Evolutionary conservation across 2,797 vertebrate genomes (phyloP).

Genomic region (Acropternis orthonyx): DNA sequence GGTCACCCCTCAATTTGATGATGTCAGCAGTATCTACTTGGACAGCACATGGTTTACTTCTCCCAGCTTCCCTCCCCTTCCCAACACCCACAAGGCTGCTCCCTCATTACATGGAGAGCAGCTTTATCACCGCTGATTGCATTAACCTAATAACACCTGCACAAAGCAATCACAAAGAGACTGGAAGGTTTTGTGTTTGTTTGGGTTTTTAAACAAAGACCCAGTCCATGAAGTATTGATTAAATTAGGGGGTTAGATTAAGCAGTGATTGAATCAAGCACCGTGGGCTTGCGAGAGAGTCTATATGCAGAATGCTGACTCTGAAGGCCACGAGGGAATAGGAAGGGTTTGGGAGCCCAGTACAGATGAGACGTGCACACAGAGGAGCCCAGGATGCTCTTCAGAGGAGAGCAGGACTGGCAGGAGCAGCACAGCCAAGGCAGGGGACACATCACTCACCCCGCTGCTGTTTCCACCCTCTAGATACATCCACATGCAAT

Average conservation of each 20-base stretch:
- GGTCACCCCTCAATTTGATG: not conserved
- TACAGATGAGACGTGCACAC: rapidly evolving
- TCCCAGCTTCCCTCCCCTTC: not conserved
- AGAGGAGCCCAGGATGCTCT: not conserved
- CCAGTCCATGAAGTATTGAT: constrained; percentile 23
- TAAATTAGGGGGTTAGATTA: constrained; percentile 52
- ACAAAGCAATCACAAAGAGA: constrained; percentile 2
- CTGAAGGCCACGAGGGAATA: not conserved
- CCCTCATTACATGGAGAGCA: constrained; percentile 21
- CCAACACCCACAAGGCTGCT: not conserved
- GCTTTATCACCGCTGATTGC: not conserved
- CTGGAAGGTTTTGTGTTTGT: constrained; percentile 30
- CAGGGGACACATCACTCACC: not conserved
- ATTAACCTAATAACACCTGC: constrained; percentile 37
- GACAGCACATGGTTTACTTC: not conserved
- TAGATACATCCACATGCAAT: rapidly evolving
- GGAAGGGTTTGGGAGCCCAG: not conserved
- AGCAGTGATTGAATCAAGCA: constrained; percentile 10
- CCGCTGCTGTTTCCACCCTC: not conserved
- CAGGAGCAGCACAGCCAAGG: not conserved
- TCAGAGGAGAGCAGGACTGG: not conserved
- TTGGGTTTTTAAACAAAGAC: constrained; percentile 6
- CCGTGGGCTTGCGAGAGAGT: not conserved
- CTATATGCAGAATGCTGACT: rapidly evolving
- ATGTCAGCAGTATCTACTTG: not conserved